Percentiles rank a stretch among this genome's conserved stretches.
Evolutionary conservation across 64 coral and sea anemone species (phyloP).

Genomic region (Trachythela sp.): DNA sequence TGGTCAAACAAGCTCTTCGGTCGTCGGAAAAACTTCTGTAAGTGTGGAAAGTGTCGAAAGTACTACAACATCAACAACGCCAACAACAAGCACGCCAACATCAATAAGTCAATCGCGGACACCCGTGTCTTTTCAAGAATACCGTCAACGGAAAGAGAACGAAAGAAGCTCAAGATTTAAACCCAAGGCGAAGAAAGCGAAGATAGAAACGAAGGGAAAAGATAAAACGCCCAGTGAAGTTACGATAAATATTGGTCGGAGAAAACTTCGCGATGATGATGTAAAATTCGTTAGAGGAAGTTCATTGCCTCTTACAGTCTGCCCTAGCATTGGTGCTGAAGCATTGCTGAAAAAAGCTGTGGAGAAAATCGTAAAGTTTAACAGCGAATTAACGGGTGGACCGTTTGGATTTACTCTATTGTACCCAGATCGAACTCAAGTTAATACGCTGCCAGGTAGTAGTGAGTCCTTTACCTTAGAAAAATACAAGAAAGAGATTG

Average conservation of each 20-base stretch:
- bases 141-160: not conserved
- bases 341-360: constrained; percentile 11
- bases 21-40: too few species aligned
- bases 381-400: constrained; percentile 3
- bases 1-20: too few species aligned
- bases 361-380: constrained; percentile 29
- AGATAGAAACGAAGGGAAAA: not conserved
- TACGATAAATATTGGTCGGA: not conserved
- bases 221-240: not conserved
- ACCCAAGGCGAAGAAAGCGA: not conserved
- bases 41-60: too few species aligned
- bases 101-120: not conserved
- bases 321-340: constrained; percentile 20
- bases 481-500: constrained; percentile 23
- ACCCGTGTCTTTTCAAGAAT: not conserved
- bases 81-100: not conserved
- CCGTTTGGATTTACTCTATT: constrained; percentile 11
- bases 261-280: constrained; percentile 3
- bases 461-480: constrained; percentile 15
- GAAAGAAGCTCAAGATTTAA: not conserved
- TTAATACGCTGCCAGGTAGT: constrained; percentile 20
- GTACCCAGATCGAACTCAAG: constrained; percentile 24
- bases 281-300: constrained; percentile 2
- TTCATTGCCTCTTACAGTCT: constrained; percentile 2
- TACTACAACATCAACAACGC: not conserved